A percentile compares a stretch with the other conserved stretches of the same genome.
phyloP scores from a whole-genome alignment of 2,888 invertebrate species.

The Macaria liturata region DNA sequence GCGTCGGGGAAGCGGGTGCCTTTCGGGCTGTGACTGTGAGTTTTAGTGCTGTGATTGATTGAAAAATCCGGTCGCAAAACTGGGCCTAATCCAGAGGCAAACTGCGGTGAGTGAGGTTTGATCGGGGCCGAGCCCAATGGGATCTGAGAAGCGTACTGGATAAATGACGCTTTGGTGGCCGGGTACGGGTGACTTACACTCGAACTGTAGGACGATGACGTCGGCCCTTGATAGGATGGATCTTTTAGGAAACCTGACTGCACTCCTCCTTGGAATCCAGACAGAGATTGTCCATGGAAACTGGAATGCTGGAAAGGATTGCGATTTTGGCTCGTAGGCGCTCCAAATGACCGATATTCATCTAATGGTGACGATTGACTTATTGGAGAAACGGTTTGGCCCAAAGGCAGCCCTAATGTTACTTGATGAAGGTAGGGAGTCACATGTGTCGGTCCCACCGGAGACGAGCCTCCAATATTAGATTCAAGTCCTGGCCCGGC shows the following conservation, averaged over 20 bases:
- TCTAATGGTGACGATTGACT: neutral
- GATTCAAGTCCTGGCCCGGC: constrained; percentile 16
- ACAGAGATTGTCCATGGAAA: neutral
- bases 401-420: neutral
- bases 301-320: neutral
- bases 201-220: constrained; percentile 4
- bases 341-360: constrained; percentile 6
- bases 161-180: constrained; percentile 10
- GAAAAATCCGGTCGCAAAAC: constrained; percentile 37
- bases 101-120: constrained; percentile 24
- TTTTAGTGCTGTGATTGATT: constrained; percentile 41
- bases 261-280: neutral
- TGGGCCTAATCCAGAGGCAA: constrained; percentile 33
- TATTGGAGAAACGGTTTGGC: neutral
- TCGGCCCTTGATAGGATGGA: neutral
- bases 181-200: constrained; percentile 6
- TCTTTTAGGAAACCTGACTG: constrained; percentile 2
- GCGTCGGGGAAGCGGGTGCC: constrained; percentile 45
- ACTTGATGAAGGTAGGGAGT: constrained; percentile 11
- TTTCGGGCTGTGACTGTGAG: constrained; percentile 45
- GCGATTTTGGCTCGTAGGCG: neutral
- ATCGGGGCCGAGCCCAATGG: constrained; percentile 33
- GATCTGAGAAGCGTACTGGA: constrained; percentile 19
- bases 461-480: constrained; percentile 7
- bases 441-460: constrained; percentile 6